Evolutionary conservation across 2,888 invertebrate genomes (phyloP), one percentile per base, ranked within the genome.

Genomic region (Cloeon dipterum): DNA sequence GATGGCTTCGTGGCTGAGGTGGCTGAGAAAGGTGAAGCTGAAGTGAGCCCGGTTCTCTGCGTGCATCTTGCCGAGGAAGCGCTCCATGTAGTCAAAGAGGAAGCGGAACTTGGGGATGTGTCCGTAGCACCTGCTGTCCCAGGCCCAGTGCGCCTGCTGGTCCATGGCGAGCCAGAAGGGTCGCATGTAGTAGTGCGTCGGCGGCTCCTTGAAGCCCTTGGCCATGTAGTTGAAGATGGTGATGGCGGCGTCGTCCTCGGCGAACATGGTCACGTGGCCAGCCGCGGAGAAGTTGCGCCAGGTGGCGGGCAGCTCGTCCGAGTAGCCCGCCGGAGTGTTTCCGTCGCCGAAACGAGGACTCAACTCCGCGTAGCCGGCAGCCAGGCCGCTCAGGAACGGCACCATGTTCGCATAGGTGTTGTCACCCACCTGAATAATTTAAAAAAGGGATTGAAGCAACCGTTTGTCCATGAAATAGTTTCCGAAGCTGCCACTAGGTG

Each of bases 341-440:
- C n/a, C n/a, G n/a, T n/a, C n/a, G n/a, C n/a, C n/a, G n/a, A n/a
- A n/a, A n/a, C n/a, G n/a, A n/a, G n/a, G n/a, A n/a, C n/a, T n/a
- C n/a, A n/a, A n/a, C 8, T 38, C 20, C 25, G 38, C 38, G 4
- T 35, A 8, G 3, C 18, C 21, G 11, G 14, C 36, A 17, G 37
- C 26, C 26, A 26, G 4, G 4, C 57, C 59, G 3, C 51, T 47
- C 3, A 57, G 47, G 39, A 60, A 44, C 1, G 61, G 54, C 3
- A 56, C 47, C 26, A 61, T 46, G 43, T 62, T 62, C 1, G 59
- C 56, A 41, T 55, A 58, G 2, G 60, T 61, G 43, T 61, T 62
- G 44, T 61, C 62, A 3, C 55, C 61, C 7, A 62, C 56, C 36
- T 36, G 2, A n/a, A 3, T 3, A 21, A 5, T 23, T 14, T 19